Percentiles rank a stretch among this genome's conserved stretches.
These are phyloP conservation scores for Lepus americanus DNA, from an alignment of 2,113 vertebrate genomes.

Conservation along the genomic window DNA sequence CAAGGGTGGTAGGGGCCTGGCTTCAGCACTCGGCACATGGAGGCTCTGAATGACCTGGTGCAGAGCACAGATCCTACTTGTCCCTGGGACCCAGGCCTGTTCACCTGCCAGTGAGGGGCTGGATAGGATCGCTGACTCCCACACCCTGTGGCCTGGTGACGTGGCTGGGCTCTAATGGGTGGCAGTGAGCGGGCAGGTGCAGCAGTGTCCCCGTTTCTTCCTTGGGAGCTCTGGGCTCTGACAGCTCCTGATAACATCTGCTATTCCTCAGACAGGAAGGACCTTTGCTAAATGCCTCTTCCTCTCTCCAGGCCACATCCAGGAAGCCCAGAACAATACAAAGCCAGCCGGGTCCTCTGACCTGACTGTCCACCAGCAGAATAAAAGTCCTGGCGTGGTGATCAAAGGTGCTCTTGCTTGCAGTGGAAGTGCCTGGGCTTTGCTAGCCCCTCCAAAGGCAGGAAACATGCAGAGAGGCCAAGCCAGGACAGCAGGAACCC, in stretches of 20 bases:
- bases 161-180: background rate
- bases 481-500: background rate
- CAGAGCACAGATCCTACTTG: background rate
- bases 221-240: background rate
- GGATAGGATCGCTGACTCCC: background rate
- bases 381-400: constrained; percentile 12
- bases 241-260: background rate
- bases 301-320: constrained; percentile 31
- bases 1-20: background rate
- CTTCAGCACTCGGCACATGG: background rate
- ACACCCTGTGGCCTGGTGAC: too few species aligned
- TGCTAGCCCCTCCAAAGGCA: background rate
- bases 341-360: background rate
- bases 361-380: background rate
- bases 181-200: fast-evolving
- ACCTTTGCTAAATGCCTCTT: constrained; percentile 26
- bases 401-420: background rate
- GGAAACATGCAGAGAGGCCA: background rate
- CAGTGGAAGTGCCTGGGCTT: background rate
- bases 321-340: constrained; percentile 8
- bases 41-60: background rate
- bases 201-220: background rate
- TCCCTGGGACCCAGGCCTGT: background rate
- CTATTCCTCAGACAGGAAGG: constrained; percentile 45
- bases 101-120: background rate